These are phyloP conservation scores for Leucoma salicis DNA, from an alignment of 2,888 invertebrate species.

Conservation along the genomic window DNA sequence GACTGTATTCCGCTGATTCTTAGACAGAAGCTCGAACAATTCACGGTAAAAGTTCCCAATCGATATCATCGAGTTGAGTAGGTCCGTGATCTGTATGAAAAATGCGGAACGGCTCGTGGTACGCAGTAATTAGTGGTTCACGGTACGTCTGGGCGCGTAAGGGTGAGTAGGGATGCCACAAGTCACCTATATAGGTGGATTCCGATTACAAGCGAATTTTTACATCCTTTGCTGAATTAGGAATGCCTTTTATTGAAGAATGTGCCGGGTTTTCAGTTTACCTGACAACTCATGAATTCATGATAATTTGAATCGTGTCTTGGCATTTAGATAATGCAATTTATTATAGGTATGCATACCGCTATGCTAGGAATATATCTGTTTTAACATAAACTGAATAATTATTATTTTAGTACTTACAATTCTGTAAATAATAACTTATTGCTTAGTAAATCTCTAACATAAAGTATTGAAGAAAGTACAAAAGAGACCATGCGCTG, in stretches of 20 bases:
- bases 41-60: slow-evolving; percentile 57
- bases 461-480: too few species aligned
- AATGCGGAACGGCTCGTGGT: slow-evolving; percentile 53
- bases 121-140: slow-evolving; percentile 68
- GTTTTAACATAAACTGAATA: too few species aligned
- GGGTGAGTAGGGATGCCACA: slow-evolving; percentile 22
- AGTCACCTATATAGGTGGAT: slow-evolving; percentile 14
- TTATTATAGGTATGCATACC: not conserved
- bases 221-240: slow-evolving; percentile 11
- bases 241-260: slow-evolving; percentile 11
- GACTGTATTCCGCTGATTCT: slow-evolving; percentile 52
- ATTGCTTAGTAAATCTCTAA: too few species aligned
- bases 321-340: not conserved
- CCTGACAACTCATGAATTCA: slow-evolving; percentile 4
- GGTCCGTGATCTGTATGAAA: slow-evolving; percentile 77
- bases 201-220: slow-evolving; percentile 8
- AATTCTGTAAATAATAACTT: too few species aligned
- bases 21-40: slow-evolving; percentile 41
- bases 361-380: too few species aligned
- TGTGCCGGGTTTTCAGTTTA: slow-evolving; percentile 3
- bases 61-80: slow-evolving; percentile 57
- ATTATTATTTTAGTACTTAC: too few species aligned
- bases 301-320: not conserved
- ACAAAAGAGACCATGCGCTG: too few species aligned
- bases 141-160: slow-evolving; percentile 36